Evolutionary conservation across 2,888 invertebrate genomes (phyloP), one percentile per base, ranked within the genome.

Genomic region (Gisinianus flammeolus): DNA sequence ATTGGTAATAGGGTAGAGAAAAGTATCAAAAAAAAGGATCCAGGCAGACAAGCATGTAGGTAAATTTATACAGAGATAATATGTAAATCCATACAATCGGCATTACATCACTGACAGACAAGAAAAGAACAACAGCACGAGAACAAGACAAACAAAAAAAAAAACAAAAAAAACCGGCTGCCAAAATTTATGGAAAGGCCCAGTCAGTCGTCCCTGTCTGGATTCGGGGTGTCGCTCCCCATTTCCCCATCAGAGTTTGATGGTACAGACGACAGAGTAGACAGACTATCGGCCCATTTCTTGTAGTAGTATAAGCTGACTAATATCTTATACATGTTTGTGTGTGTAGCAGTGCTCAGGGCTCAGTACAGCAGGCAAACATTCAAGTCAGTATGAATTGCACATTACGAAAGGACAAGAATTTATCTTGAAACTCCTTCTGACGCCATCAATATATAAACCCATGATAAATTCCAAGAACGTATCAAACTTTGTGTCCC

Each of bases 141-240:
- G 22, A 6, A 2, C 12, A 22, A 62, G 62, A 10, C 58, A 62
- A 22, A 62, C n/a, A 19, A 1, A 62, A 22, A 62, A 62, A 62
- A 8, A 62, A 22, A 62, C 44, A 6, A 44, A 19, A 44, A 28
- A 62, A 62, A 62, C 62, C 62, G 62, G 62, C 62, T 62, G 62
- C 62, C 62, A 62, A 62, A 62, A 62, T 62, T 62, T 62, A 62
- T 62, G 62, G 62, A 62, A 28, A 62, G 28, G 26, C 26, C 28
- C 62, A 26, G n/a, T 70, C 24, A 22, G 44, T 69, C 16, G n/a
- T 44, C 44, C 31, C 69, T 22, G 22, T 30, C 24, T 66, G 66
- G 28, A 26, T 68, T 33, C n/a, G n/a, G n/a, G n/a, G n/a, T 35
- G 56, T 24, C 62, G 26, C 62, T 26, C 62, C 16, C 24, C 62